Conservation (phyloP, 2,113 vertebrate species). For the Macrotis lagotis region DNA sequence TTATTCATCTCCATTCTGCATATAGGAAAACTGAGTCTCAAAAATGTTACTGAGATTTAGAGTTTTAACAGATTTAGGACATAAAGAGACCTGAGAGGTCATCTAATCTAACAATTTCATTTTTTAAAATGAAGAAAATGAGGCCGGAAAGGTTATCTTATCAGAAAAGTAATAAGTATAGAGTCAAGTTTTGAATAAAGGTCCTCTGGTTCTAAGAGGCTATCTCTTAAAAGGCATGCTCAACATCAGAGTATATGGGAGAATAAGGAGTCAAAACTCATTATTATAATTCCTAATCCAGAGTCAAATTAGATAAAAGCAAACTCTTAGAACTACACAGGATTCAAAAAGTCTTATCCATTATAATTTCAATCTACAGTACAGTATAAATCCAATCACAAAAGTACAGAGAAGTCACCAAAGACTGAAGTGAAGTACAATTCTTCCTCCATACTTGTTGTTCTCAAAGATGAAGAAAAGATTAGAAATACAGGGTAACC, state of each 20-base stretch:
- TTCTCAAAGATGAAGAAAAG: constrained; percentile 55
- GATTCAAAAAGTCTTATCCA: not conserved
- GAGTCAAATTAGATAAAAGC: not conserved
- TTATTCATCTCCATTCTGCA: not conserved
- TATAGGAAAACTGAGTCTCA: not conserved
- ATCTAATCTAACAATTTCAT: not conserved
- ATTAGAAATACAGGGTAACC: constrained; percentile 8
- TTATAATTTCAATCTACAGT: not conserved
- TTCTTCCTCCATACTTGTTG: not conserved
- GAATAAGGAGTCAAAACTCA: not conserved
- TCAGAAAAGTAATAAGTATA: not conserved
- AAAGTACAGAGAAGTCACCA: not conserved
- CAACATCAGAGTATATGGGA: not conserved
- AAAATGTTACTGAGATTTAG: not conserved
- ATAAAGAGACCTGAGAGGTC: not conserved
- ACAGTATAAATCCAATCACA: no score
- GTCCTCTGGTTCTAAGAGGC: not conserved
- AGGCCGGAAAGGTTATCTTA: not conserved
- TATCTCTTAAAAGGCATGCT: not conserved
- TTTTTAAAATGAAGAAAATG: not conserved
- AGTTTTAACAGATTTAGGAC: not conserved
- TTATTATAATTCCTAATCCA: not conserved
- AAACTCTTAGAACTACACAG: not conserved
- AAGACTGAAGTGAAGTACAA: not conserved
- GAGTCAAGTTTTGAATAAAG: not conserved